Evolutionary conservation across 2,888 invertebrate species (phyloP), one percentile per base, ranked within the genome.

Genomic region (Zygogramma bicolorata): DNA sequence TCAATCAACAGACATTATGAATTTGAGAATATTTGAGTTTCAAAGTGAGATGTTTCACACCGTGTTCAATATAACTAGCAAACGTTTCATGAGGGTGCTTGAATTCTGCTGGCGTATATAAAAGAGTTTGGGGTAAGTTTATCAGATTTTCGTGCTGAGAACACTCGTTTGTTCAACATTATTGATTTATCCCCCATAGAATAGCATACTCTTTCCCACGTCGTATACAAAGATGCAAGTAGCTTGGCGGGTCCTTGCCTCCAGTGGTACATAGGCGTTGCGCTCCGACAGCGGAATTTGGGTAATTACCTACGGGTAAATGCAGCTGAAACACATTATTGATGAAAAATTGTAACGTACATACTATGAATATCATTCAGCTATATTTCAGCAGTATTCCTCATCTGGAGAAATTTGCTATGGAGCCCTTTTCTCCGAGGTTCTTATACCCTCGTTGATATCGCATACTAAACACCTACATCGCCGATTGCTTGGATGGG

Each of bases 101-200:
- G 69, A 70, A 76, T 68, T 76, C 67, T 68, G 73, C 74, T 71
- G 75, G 74, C 70, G 68, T 34, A 34, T 63, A 59, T 40, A 67
- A 70, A 70, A 66, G 71, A 38, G 60, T 71, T 31, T 20, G 63
- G 71, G 68, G 65, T 70, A 72, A 69, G 69, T 77, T 82, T 83
- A 84, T 84, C 83, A 82, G 83, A 84, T 84, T 76, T 82, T 84
- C 83, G 83, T 84, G 84, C 83, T 83, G 83, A 82, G 83, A 84
- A 82, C 81, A 81, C 81, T 79, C 75, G 77, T 81, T 81, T 75
- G 76, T 77, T 69, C 74, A 68, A 79, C 77, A 80, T 77, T 83
- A 83, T 84, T 81, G 83, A 84, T 84, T 83, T 80, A 81, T 80
- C 81, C 83, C 84, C 81, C 79, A 82, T 82, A 79, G 74, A 78